phyloP scores from a whole-genome alignment of 1,140 invertebrate species.

The Chelonus insularis region DNA sequence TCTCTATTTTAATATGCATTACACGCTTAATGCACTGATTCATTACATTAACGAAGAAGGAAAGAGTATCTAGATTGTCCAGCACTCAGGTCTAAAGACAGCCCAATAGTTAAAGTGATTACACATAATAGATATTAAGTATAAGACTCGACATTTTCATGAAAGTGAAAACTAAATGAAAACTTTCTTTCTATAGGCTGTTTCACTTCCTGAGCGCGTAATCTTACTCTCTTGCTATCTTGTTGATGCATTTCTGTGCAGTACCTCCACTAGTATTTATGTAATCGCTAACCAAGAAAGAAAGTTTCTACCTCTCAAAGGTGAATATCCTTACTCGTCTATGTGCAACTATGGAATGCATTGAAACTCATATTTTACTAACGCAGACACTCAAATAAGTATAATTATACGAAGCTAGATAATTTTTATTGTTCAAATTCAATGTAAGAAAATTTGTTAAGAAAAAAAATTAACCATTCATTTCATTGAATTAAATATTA shows the following conservation, averaged over 20 bases:
- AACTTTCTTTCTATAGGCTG: constrained; percentile 60
- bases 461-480: no score
- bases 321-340: constrained; percentile 48
- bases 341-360: constrained; percentile 8
- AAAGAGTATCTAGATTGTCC: neutral
- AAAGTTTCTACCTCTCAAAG: constrained; percentile 41
- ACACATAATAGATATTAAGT: constrained; percentile 15
- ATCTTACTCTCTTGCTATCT: constrained; percentile 39
- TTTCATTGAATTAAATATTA: no score
- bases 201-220: constrained; percentile 61
- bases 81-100: neutral
- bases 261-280: constrained; percentile 28
- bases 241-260: constrained; percentile 27
- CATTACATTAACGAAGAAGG: neutral
- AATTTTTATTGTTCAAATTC: no score
- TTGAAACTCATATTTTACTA: neutral
- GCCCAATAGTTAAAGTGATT: constrained; percentile 6
- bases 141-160: constrained; percentile 49
- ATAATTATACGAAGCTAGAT: no score
- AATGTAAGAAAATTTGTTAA: no score
- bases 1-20: neutral
- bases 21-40: neutral
- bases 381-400: neutral
- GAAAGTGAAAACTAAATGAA: constrained; percentile 60
- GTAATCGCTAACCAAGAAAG: constrained; percentile 35